Evolutionary conservation across 2,797 vertebrate species (phyloP).

Genomic region (Orientallactaga sibirica): DNA sequence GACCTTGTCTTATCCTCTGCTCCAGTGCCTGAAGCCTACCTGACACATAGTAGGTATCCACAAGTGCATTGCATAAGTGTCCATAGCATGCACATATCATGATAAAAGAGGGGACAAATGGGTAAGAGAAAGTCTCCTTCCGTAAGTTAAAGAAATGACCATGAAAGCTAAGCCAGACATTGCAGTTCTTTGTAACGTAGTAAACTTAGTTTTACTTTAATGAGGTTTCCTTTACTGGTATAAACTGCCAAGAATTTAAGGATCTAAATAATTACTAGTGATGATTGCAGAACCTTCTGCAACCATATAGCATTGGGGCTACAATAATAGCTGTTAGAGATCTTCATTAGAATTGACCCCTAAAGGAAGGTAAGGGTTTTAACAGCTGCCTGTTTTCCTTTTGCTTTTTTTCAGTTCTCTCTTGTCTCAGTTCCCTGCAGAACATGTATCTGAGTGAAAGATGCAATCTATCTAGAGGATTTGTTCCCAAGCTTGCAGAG

Average conservation of each 20-base stretch:
- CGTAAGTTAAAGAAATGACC: background rate
- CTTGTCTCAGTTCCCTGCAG: background rate
- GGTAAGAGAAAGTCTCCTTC: background rate
- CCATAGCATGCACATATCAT: background rate
- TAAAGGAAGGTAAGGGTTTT: background rate
- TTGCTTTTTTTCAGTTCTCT: background rate
- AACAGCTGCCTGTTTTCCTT: background rate
- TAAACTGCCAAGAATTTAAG: constrained; percentile 8
- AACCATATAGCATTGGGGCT: background rate
- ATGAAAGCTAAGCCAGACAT: background rate
- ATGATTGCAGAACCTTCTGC: background rate
- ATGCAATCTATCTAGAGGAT: background rate
- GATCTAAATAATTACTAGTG: constrained; percentile 6
- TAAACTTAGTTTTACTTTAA: constrained; percentile 1
- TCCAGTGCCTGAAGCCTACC: background rate
- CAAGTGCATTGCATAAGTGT: background rate
- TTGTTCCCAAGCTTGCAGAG: background rate
- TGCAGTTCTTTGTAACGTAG: background rate
- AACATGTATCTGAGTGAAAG: background rate
- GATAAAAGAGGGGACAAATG: background rate
- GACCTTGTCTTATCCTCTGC: background rate
- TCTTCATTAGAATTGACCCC: background rate
- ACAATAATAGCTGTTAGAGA: background rate
- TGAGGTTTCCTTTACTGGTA: background rate
- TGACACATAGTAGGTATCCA: background rate